These are phyloP conservation scores for Apostichopus californicus DNA, from an alignment of 35 echinoderm and acorn worm genomes.

Conservation along the genomic window DNA sequence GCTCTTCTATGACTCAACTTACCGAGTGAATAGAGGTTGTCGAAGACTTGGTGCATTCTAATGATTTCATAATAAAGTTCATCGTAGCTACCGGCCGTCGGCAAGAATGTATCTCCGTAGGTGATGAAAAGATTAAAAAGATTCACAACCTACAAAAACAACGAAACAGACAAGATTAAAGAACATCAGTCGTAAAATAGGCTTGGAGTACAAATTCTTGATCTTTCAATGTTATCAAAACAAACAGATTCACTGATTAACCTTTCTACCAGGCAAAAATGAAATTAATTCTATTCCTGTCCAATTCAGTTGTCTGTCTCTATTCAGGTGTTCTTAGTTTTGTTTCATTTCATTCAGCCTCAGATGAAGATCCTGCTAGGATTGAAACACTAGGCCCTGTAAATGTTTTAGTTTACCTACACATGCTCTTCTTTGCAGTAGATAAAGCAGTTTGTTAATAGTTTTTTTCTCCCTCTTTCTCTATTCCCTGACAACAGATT, in stretches of 20 bases:
- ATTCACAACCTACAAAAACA: slow-evolving; percentile 77
- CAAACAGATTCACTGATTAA: background rate
- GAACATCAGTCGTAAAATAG: background rate
- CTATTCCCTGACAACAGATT: no score
- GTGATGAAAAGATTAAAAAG: slow-evolving; percentile 99
- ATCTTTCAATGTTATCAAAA: no score
- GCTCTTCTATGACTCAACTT: slow-evolving; percentile 1
- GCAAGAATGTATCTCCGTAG: slow-evolving; percentile 97
- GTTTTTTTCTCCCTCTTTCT: no score
- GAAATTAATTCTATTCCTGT: no score
- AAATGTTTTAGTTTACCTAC: no score
- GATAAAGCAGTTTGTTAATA: no score
- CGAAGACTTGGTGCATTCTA: slow-evolving; percentile 98
- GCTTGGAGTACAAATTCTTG: background rate
- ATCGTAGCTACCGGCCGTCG: slow-evolving; percentile 90
- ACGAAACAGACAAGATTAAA: background rate
- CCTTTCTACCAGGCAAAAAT: background rate
- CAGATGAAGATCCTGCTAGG: no score
- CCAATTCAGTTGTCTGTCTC: no score
- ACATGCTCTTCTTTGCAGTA: no score
- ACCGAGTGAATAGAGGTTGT: slow-evolving; percentile 97
- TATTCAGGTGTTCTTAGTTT: no score
- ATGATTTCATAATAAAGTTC: slow-evolving; percentile 98
- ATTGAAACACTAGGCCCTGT: no score
- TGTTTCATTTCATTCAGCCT: no score